phyloP scores from a whole-genome alignment of 2,888 invertebrate genomes.

The Hedychridium roseum region DNA sequence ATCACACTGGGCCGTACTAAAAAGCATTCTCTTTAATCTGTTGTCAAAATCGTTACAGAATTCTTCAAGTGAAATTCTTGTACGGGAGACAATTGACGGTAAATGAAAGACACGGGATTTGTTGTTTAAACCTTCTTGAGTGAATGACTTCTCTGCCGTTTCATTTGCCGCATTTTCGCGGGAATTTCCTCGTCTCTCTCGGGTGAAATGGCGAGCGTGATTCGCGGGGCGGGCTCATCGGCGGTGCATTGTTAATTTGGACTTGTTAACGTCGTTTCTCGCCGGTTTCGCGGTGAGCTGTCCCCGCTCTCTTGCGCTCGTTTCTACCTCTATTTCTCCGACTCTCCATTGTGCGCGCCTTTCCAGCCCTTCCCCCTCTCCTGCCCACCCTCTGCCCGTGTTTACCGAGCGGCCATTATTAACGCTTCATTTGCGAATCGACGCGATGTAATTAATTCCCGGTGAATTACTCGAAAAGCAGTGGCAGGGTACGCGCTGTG shows the following conservation, averaged over 20 bases:
- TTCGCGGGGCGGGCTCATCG: slow-evolving; percentile 8
- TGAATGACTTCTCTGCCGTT: slow-evolving; percentile 19
- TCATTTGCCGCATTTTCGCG: slow-evolving; percentile 32
- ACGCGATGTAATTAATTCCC: too few relatives aligned
- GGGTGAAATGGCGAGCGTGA: neutral
- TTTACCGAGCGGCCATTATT: too few relatives aligned
- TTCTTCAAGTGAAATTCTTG: too few relatives aligned
- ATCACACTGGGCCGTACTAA: too few relatives aligned
- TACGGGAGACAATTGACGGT: too few relatives aligned
- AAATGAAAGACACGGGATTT: too few relatives aligned
- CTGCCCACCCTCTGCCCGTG: neutral
- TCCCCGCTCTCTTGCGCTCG: slow-evolving; percentile 4
- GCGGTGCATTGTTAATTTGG: slow-evolving; percentile 32
- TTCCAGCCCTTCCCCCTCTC: slow-evolving; percentile 1
- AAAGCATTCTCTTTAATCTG: too few relatives aligned
- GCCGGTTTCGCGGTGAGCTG: slow-evolving; percentile 5
- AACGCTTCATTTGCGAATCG: too few relatives aligned
- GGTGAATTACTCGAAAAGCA: too few relatives aligned
- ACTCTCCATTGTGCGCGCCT: neutral
- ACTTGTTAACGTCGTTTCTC: slow-evolving; percentile 36
- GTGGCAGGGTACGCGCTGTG: too few relatives aligned
- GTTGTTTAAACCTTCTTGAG: too few relatives aligned
- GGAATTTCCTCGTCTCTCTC: slow-evolving; percentile 21
- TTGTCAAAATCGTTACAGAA: too few relatives aligned
- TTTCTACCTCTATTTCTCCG: slow-evolving; percentile 1